Evolutionary conservation across 2,888 invertebrate species (phyloP).

Genomic region (Lasioglossum villosulum): DNA sequence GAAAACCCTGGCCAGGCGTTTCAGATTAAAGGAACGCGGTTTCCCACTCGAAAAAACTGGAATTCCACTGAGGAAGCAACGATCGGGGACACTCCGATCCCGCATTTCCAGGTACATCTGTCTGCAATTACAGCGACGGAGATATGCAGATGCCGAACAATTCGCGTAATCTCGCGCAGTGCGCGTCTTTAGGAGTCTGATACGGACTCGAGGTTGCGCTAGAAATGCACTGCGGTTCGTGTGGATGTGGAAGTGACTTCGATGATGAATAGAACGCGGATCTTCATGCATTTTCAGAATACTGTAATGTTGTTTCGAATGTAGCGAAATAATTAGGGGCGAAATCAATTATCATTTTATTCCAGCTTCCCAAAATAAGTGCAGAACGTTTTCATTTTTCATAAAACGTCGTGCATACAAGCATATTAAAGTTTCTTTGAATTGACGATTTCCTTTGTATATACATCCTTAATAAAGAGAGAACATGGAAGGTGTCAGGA

Average conservation of each 20-base stretch:
- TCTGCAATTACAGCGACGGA: not conserved
- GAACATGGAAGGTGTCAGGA: no score
- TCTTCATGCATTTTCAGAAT: no score
- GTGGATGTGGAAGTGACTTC: not conserved
- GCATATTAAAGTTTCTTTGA: no score
- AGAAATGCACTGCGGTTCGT: not conserved
- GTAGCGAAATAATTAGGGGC: no score
- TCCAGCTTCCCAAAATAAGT: no score
- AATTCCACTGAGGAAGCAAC: slow-evolving; percentile 21
- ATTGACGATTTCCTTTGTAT: no score
- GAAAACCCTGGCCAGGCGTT: slow-evolving; percentile 48
- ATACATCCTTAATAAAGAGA: no score
- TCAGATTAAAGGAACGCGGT: slow-evolving; percentile 45
- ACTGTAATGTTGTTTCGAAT: no score
- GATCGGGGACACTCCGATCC: not conserved
- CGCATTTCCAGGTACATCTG: not conserved
- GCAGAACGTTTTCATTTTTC: no score
- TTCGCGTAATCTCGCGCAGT: not conserved
- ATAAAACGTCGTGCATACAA: no score
- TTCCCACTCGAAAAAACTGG: slow-evolving; percentile 34
- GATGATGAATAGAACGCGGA: no score
- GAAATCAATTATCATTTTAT: no score
- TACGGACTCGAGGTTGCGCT: not conserved
- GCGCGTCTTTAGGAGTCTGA: not conserved
- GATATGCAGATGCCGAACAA: slow-evolving; percentile 14